These are phyloP conservation scores for Zootoca vivipara DNA, from an alignment of 2,113 vertebrate genomes.

Conservation along the genomic window DNA sequence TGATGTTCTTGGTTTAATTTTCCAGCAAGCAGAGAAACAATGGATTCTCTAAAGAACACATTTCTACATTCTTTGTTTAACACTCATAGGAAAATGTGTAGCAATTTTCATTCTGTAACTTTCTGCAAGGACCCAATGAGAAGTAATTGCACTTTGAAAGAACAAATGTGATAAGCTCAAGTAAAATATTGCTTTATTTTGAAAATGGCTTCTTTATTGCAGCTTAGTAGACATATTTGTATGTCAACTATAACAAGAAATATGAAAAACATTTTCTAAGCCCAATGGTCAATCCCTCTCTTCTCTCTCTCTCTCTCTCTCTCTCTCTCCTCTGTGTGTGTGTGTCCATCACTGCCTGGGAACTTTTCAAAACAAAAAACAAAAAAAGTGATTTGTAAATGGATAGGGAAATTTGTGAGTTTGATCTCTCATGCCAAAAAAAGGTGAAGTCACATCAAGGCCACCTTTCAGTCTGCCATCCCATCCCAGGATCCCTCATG, in stretches of 20 bases:
- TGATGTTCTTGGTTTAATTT: not conserved
- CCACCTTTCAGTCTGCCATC: not conserved
- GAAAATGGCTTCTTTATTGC: not conserved
- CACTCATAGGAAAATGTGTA: not conserved
- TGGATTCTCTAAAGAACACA: not conserved
- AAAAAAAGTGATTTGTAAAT: too few species aligned
- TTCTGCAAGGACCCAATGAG: not conserved
- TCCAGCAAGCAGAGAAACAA: not conserved
- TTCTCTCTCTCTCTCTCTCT: too few species aligned
- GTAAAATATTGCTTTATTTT: not conserved
- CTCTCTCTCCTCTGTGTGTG: not conserved
- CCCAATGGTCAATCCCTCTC: not conserved
- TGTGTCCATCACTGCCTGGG: not conserved
- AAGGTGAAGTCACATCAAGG: too few species aligned
- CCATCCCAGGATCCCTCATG: not conserved
- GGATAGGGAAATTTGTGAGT: too few species aligned
- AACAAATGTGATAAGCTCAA: not conserved
- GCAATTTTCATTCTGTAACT: not conserved
- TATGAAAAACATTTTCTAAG: not conserved
- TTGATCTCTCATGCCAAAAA: too few species aligned
- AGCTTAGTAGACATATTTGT: not conserved
- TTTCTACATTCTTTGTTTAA: not conserved
- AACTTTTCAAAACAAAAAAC: too few species aligned
- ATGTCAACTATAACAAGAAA: not conserved
- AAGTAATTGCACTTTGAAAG: not conserved